These are phyloP conservation scores for Catharus ustulatus DNA, from an alignment of 2,797 vertebrate species.

Conservation along the genomic window DNA sequence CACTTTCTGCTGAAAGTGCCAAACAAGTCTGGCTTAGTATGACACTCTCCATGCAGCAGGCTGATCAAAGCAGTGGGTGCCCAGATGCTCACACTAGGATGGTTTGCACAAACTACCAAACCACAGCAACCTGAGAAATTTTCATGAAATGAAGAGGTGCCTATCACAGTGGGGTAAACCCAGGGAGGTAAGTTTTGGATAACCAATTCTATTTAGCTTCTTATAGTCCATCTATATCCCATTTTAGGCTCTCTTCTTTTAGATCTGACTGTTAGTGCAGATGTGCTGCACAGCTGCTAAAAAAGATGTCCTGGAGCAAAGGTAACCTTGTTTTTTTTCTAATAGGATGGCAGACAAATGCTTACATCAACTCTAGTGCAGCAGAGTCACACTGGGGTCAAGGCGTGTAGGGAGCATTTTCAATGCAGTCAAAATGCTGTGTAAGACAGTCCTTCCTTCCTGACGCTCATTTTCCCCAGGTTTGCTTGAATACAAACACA, in stretches of 20 bases:
- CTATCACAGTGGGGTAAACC: background rate
- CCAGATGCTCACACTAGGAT: background rate
- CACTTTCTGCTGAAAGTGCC: background rate
- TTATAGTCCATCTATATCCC: background rate
- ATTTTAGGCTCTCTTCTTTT: background rate
- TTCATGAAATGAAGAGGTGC: background rate
- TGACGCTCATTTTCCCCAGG: background rate
- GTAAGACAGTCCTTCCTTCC: background rate
- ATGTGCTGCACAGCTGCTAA: background rate
- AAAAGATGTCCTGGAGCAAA: background rate
- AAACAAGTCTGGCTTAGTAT: background rate
- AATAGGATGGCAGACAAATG: background rate
- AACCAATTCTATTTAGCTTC: background rate
- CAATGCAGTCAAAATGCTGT: background rate
- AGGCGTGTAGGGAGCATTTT: fast-evolving
- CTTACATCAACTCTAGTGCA: background rate
- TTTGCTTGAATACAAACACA: background rate
- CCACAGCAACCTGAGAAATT: background rate
- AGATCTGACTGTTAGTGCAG: background rate
- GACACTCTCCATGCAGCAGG: background rate
- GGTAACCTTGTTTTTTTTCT: background rate
- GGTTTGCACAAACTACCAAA: background rate
- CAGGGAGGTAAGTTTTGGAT: background rate
- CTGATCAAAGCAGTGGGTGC: background rate
- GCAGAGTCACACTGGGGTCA: background rate